Evolutionary conservation across 2,113 vertebrate species (phyloP).

Genomic region (Megaleporinus macrocephalus): DNA sequence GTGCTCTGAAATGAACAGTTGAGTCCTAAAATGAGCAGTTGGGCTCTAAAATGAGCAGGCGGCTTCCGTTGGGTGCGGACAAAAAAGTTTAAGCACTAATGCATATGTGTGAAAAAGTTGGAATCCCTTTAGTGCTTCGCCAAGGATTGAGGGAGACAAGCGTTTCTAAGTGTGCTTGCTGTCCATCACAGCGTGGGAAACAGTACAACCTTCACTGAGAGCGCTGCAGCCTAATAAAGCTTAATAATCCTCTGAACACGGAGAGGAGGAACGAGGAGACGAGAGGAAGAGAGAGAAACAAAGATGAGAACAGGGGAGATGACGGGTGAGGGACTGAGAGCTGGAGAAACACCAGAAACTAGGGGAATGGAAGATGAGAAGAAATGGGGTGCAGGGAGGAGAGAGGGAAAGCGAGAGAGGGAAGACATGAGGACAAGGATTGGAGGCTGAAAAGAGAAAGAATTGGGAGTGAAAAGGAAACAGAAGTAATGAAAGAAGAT

Average conservation of each 20-base stretch:
- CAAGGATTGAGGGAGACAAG: neutral
- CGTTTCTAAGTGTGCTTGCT: conserved; percentile 22
- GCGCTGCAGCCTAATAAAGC: conserved; percentile 55
- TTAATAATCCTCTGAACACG: conserved; percentile 48
- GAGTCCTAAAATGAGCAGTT: no score
- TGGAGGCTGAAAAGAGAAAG: neutral
- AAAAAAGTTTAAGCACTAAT: no score
- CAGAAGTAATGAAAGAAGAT: no score
- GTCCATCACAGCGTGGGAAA: no score
- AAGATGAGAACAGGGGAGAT: conserved; percentile 36
- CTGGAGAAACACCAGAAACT: no score
- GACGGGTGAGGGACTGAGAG: neutral
- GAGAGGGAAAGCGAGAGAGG: neutral
- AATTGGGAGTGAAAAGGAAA: no score
- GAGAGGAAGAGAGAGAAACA: conserved; percentile 30
- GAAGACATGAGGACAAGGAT: neutral
- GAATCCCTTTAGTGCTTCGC: neutral
- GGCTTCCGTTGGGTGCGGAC: no score
- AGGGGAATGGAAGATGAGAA: no score
- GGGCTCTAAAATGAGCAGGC: no score
- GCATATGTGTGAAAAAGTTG: no score
- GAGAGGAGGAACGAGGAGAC: conserved; percentile 39
- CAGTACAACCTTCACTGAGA: neutral
- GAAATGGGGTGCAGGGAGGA: no score
- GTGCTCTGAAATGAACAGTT: no score